Evolutionary conservation across 1,140 invertebrate species (phyloP), one percentile per base, ranked within the genome.

Genomic region (Phthorimaea operculella): DNA sequence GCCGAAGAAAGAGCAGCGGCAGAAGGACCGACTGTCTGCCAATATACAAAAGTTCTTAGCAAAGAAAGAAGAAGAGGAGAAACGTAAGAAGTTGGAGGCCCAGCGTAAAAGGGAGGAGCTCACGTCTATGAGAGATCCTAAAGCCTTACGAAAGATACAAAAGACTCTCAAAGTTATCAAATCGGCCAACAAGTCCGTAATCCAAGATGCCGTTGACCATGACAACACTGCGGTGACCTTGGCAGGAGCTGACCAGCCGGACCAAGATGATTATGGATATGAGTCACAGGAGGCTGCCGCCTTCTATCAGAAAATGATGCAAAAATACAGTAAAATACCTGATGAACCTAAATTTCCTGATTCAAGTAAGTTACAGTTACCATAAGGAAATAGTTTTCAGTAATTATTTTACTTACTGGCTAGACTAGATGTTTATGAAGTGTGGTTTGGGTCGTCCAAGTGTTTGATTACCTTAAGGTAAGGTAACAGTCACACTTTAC

Each of bases 241-340:
- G 33, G 88, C 89, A 66, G 90, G 90, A 15, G 89, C 89, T 5
- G 88, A 89, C n/a, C 93, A 94, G 68, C 92, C 92, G 0, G 94
- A 96, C 70, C 93, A 95, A 76, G 95, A 96, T 87, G 94, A 96
- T 73, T 96, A 96, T 76, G 86, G 94, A 5, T 96, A 95, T 73
- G 92, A 92, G 12, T 96, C 94, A 0, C 91, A 92, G 65, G 92
- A 92, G 74, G 92, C 94, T 0, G 89, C 92, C 52, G 91, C 90
- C 28, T 89, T 93, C 60, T 95, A 95, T 79, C 89, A 91, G 58
- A 93, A 94, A 74, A 90, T 96, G 79, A 93, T 96, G 87, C 90
- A 92, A 55, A 94, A 95, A 76, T 95, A 94, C 61, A 91, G 88
- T 62, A 90, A 87, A 69, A 81, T 90, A 59, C 91, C 91, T 34